A percentile compares a stretch with the other conserved stretches of the same genome.
phyloP scores from a whole-genome alignment of 2,113 vertebrate species.

The Chloropsis cyanopogon region DNA sequence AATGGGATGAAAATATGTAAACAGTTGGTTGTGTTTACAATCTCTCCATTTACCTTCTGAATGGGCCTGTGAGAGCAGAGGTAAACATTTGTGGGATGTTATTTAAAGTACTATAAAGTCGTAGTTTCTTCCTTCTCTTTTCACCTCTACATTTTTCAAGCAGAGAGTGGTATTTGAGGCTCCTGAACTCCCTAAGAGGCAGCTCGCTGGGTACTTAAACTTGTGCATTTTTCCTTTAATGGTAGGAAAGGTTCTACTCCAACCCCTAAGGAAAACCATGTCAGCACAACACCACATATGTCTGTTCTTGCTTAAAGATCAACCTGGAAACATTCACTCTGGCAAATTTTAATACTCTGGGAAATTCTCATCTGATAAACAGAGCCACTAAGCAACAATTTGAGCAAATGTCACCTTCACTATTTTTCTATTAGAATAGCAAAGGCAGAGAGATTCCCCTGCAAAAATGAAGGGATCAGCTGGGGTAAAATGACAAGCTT shows the following conservation, averaged over 20 bases:
- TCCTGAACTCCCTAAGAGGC: background rate
- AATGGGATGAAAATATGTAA: background rate
- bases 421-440: background rate
- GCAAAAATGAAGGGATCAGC: background rate
- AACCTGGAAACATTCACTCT: background rate
- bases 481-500: background rate
- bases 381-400: background rate
- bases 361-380: background rate
- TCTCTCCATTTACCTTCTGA: background rate
- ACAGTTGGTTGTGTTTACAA: background rate
- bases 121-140: background rate
- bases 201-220: background rate
- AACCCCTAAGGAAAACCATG: background rate
- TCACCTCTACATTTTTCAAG: background rate
- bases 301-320: background rate
- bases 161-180: background rate
- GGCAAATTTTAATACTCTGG: background rate
- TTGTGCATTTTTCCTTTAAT: background rate
- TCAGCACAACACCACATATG: background rate
- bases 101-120: background rate
- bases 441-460: background rate
- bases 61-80: background rate
- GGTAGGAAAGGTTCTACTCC: background rate
- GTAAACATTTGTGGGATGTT: background rate
- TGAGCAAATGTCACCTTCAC: constrained; percentile 11